Conservation (phyloP, 2,888 invertebrate genomes). For the Chydorus sphaericus region DNA sequence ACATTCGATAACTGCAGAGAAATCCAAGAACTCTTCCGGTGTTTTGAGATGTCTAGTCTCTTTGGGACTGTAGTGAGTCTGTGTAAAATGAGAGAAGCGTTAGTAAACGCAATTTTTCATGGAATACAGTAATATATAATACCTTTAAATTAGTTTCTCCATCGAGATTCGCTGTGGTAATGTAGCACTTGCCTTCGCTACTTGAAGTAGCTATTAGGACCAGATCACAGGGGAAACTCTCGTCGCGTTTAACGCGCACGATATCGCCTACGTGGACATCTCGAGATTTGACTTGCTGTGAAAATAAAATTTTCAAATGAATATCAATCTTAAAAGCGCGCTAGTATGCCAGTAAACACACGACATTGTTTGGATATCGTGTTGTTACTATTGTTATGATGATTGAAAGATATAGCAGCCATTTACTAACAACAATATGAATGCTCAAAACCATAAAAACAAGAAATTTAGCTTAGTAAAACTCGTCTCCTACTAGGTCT, state of each 20-base stretch:
- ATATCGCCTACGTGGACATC: constrained; percentile 61
- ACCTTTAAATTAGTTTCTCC: constrained; percentile 67
- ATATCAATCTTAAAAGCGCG: neutral
- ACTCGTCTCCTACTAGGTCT: no score
- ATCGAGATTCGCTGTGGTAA: constrained; percentile 75
- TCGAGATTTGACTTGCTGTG: constrained; percentile 39
- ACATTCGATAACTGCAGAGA: constrained; percentile 48
- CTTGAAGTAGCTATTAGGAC: constrained; percentile 55
- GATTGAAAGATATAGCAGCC: no score
- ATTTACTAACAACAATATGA: no score
- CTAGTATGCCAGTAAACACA: neutral
- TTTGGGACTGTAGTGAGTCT: constrained; percentile 26
- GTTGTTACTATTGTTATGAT: neutral
- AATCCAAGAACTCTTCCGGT: constrained; percentile 25
- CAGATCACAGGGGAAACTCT: constrained; percentile 68
- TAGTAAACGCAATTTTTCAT: neutral
- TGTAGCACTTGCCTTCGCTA: constrained; percentile 50
- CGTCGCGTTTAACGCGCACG: constrained; percentile 50
- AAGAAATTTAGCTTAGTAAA: no score
- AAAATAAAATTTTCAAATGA: neutral
- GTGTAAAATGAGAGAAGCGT: constrained; percentile 20
- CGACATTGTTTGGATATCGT: neutral
- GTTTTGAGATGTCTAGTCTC: constrained; percentile 26
- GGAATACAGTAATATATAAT: constrained; percentile 21
- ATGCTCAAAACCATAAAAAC: no score